Base-by-base conservation (phyloP, 2,113 vertebrate species). In the Cyanoderma ruficeps region DNA sequence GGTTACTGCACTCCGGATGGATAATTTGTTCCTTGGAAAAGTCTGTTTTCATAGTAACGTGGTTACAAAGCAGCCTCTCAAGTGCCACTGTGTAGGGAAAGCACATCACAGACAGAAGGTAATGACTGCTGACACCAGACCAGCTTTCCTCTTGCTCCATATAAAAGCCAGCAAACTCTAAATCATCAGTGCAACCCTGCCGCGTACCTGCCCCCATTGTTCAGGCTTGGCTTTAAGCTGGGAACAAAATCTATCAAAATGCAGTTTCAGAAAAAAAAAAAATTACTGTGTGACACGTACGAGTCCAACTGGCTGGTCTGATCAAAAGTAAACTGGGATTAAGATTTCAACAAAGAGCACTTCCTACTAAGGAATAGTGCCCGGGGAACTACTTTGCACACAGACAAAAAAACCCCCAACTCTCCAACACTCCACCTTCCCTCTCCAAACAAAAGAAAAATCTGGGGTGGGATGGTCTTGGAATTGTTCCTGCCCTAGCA, bases 161-260 rank as follows among this genome's bases (percentile, higher is more conserved):
- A 88, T 65, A 97, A 97, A 93, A 97, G 89, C 86, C 82, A 96
- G 90, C 67, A 96, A 93, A 89, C 82, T 74, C 91, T 89, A 86
- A 83, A 96, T 96, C 93, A 97, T 93, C 87, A 56, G 92, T 13
- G 55, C 67, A 96, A 60, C 64, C 82, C 85, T 1, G 42, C 59
- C 69, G 37, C 47, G 88, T 84, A 94, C 90, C 91, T 94, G 87
- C 78, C 74, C 64, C 60, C 76, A 90, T 91, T 94, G 91, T 94
- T 95, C 42, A n/a, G 95, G 84, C 71, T 12, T n/a, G 63, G 86
- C 94, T 96, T 84, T 83, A 91, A 93, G 92, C 79, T 68, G 59
- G 83, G 93, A 96, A 89, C 84, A 88, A 91, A 88, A 94, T 64
- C 79, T 33, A 90, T 92, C 92, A 93, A 60, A 93, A 95, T 63